phyloP scores from a whole-genome alignment of 2,113 vertebrate species.

The Peucedramus taeniatus region DNA sequence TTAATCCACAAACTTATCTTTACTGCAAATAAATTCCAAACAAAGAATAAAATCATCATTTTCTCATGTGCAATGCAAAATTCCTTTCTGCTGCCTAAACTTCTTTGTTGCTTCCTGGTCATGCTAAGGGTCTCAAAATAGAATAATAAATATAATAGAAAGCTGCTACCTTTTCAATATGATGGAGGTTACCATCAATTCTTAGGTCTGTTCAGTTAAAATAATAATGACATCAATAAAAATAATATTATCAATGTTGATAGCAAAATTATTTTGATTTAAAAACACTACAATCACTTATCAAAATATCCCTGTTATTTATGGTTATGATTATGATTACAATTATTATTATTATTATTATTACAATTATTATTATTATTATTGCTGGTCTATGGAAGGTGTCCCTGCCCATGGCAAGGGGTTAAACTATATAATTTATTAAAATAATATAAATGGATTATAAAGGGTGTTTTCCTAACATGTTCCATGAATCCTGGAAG shows the following conservation, averaged over 20 bases:
- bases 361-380: too few relatives aligned
- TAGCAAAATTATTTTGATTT: neutral
- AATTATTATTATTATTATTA: too few relatives aligned
- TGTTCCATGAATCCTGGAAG: neutral
- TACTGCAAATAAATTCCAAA: neutral
- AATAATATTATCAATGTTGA: neutral
- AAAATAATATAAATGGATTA: neutral
- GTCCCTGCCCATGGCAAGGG: neutral
- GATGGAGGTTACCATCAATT: neutral
- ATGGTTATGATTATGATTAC: neutral
- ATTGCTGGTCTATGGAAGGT: neutral
- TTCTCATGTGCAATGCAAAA: neutral
- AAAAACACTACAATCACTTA: neutral
- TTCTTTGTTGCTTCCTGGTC: neutral
- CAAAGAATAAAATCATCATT: neutral
- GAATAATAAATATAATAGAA: neutral
- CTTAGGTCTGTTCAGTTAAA: neutral
- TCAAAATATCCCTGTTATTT: neutral
- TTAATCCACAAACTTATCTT: neutral
- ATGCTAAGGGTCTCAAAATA: neutral
- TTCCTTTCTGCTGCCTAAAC: neutral
- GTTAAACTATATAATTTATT: neutral
- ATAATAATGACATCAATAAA: neutral
- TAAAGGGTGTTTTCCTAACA: neutral
- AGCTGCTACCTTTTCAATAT: neutral